Evolutionary conservation across 2,797 vertebrate species (phyloP), one percentile per base, ranked within the genome.

Genomic region (Antennarius maculatus): DNA sequence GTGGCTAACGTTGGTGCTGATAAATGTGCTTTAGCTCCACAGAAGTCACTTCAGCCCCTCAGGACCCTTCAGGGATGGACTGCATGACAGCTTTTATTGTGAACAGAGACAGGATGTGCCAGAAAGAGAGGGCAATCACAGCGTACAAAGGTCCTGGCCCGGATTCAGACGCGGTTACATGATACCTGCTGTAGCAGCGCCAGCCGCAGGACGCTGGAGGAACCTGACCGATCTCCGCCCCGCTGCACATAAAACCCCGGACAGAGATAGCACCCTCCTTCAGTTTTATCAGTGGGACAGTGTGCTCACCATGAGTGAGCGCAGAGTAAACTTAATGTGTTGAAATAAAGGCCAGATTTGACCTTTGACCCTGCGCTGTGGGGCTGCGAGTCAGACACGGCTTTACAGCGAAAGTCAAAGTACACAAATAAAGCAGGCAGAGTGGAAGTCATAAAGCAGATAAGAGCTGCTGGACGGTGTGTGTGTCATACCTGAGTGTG

Each of bases 341-440:
- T 0, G 54, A 78, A 85, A 86, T 86, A 72, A 77, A 81, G 46
- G 82, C 83, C 71, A 82, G 83, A 70, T 88, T 81, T 77, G 84
- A 82, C 86, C 84, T 88, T 86, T 82, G 76, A 85, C 84, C 15
- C 64, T 0, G 8, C 12, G 3, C 46, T 7, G 73, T 51, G 54
- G 67, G 62, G 61, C 71, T 31, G 51, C 47, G 6, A 75, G 82
- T 90, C 83, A 86, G 73, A 80, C 66, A 5, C 55, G 64, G 71
- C 77, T 85, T 82, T 83, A 86, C 82, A 81, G 84, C 70, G 68
- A 88, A 90, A 91, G 88, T 91, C 90, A 89, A 91, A 92, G 90
- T 91, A 87, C 89, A 86, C 86, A 89, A 90, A 88, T 90, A 86
- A 87, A 85, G 17, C 27, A 78, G 74, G 52, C 43, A 51, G 84